Base-by-base conservation (phyloP, 1,140 invertebrate species). In the Trissolcus basalis region DNA sequence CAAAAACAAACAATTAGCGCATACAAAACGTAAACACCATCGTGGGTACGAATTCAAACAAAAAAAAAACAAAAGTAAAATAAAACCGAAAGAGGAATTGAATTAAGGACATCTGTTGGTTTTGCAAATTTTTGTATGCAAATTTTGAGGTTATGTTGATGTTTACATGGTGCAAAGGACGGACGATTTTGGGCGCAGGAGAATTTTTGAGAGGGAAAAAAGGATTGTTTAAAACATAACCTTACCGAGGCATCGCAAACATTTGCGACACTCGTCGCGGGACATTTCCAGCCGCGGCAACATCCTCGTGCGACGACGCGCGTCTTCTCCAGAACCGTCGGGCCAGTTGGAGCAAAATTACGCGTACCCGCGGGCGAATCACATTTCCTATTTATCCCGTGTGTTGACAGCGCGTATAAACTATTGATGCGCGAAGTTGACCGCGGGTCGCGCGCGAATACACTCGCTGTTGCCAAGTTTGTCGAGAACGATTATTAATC, bases 261-360 rank as follows among this genome's bases (percentile, higher is more conserved):
- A 93, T 85, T 94, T 91, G 85, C 94, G 93, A 86, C 94, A 96
- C 85, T 97, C 95, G 85, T 96, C 95, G 81, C 92, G 92, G 76
- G 91, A 92, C 91, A 95, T 92, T 87, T 95, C 93, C 60, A 94
- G 83, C 68, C 92, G 87, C 86, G 93, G 93, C 91, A 92, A 93
- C 93, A 94, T 93, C 68, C 67, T 90, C 82, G 55, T 36, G 12
- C 55, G 13, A 53, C 49, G 68, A 53, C 33, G 16, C 32, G 45
- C n/a, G n/a, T 27, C 27, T 32, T 68, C 41, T 43, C 55, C 55
- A 36, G 43, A 70, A 71, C 43, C 59, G 47, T 61, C 55, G 44
- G 8, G 6, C 43, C 6, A 70, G 58, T 63, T 54, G 9, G 51
- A 50, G 63, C 11, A 51, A 59, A 61, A 69, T 68, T 48, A 55